Evolutionary conservation across 2,113 vertebrate species (phyloP).

Genomic region (Chaenocephalus aceratus): DNA sequence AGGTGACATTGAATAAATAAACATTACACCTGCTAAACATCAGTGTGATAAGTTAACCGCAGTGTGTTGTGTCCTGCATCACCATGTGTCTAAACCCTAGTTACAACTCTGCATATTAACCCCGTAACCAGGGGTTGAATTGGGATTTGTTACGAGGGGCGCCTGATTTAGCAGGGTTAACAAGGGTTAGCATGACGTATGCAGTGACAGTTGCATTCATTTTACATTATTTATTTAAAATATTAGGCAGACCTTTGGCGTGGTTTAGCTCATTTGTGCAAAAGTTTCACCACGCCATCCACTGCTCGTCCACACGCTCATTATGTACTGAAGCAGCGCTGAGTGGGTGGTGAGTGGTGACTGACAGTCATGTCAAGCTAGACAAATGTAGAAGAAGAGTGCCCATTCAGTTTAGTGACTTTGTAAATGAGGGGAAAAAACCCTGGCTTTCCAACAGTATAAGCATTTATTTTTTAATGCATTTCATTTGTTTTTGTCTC

Average conservation of each 20-base stretch:
- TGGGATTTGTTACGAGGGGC: conserved; percentile 6
- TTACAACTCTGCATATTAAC: conserved; percentile 16
- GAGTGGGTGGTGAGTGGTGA: conserved; percentile 60
- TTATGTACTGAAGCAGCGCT: conserved; percentile 38
- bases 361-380: conserved; percentile 46
- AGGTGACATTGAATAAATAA: no score
- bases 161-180: no score
- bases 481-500: not conserved
- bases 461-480: not conserved
- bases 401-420: conserved; percentile 5
- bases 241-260: conserved; percentile 21
- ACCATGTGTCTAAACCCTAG: conserved; percentile 2
- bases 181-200: no score
- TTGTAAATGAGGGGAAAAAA: conserved; percentile 13
- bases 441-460: not conserved
- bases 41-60: no score
- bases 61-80: not conserved
- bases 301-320: conserved; percentile 46
- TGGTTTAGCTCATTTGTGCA: conserved; percentile 10
- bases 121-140: conserved; percentile 28
- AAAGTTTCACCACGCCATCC: conserved; percentile 28
- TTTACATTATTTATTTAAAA: conserved; percentile 44
- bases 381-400: conserved; percentile 27
- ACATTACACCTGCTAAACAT: no score
- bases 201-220: conserved; percentile 2